Conservation (phyloP, 2,888 invertebrate species). For the Halictus quadricinctus region DNA sequence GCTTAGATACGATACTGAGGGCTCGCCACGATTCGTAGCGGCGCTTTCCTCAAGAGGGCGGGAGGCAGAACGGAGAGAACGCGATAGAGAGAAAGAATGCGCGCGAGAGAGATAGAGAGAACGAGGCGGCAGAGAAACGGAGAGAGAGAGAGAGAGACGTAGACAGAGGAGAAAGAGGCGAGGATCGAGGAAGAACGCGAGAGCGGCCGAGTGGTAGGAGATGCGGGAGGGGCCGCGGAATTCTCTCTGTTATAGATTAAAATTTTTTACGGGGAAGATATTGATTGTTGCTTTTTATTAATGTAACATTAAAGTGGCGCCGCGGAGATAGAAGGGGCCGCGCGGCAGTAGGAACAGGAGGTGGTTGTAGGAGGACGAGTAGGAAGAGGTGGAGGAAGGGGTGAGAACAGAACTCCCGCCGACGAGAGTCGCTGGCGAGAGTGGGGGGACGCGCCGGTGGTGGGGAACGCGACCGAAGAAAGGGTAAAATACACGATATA, state of each 20-base stretch:
- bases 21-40: slow-evolving; percentile 57
- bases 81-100: slow-evolving; percentile 16
- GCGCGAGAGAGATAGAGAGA: background rate
- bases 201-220: slow-evolving; percentile 44
- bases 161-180: slow-evolving; percentile 15
- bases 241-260: slow-evolving; percentile 80
- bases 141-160: background rate
- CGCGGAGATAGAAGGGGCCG: slow-evolving; percentile 59
- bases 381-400: background rate
- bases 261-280: slow-evolving; percentile 81
- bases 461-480: slow-evolving; percentile 57
- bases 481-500: slow-evolving; percentile 51
- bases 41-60: slow-evolving; percentile 70
- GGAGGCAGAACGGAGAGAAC: slow-evolving; percentile 43
- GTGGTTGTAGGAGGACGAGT: background rate
- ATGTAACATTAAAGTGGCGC: slow-evolving; percentile 81
- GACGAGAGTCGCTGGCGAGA: slow-evolving; percentile 37
- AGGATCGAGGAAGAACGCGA: slow-evolving; percentile 42
- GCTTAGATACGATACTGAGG: slow-evolving; percentile 69
- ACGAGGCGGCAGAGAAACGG: slow-evolving; percentile 24
- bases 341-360: background rate
- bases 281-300: slow-evolving; percentile 83
- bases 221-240: slow-evolving; percentile 57
- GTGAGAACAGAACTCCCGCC: slow-evolving; percentile 55
- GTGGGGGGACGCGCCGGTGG: slow-evolving; percentile 53